Base-by-base conservation (phyloP, 2,888 invertebrate genomes). In the Nycteola revayana region DNA sequence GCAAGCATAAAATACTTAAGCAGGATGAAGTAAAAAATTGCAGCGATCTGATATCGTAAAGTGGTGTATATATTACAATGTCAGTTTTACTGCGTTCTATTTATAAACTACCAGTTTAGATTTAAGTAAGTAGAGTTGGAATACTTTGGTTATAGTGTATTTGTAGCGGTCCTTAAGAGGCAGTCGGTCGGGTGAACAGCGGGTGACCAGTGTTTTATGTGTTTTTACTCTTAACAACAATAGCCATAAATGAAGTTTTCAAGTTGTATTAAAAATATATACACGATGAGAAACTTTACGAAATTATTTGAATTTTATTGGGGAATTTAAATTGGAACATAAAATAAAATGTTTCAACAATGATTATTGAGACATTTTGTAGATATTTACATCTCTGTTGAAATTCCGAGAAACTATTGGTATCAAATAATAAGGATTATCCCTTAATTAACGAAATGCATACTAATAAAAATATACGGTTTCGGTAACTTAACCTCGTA, bases 31-130 rank as follows among this genome's bases (percentile, higher is more conserved):
- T 42, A 47, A 55, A 57, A 64, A 60, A 58, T 45, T 26, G 46
- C 44, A 38, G 34, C 35, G 38, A 33, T 42, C 29, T 31, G 28
- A 30, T 40, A 49, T 47, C 46, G 43, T 62, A 64, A 60, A 55
- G 33, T 46, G 36, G 24, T 21, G 24, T 53, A 52, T 63, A 59
- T 62, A 61, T 57, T 47, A 49, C 50, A 51, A 42, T 51, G 48
- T 58, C 56, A 49, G 46, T 60, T 66, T 70, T 60, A 66, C 57
- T 58, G 46, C 48, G 47, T 47, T 62, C 58, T 62, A 59, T 69
- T 66, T 70, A 66, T 69, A 64, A 58, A 62, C 49, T 40, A 58
- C 58, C 50, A 58, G 49, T 57, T 63, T 56, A 60, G 48, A 49
- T 60, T 59, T 54, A 55, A 65, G 58, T 57, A 48, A 56, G 14